Conservation (phyloP, 2,888 invertebrate species). For the Mesorhabditis belari region DNA sequence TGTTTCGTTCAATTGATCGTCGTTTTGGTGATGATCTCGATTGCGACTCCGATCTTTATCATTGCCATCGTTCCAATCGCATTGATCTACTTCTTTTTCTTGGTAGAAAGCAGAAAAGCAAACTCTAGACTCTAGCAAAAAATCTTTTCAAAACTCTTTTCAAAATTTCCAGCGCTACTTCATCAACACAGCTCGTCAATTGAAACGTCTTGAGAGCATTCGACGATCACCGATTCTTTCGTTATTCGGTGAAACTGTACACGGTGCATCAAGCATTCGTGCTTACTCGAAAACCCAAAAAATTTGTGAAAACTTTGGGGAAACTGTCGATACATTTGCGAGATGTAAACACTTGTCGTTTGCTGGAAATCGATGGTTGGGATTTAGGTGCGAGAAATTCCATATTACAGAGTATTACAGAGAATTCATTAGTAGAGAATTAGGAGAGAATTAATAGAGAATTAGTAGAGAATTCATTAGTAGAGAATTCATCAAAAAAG, state of each 20-base stretch:
- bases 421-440: background rate
- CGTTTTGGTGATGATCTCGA: slow-evolving; percentile 22
- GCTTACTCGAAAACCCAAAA: slow-evolving; percentile 34
- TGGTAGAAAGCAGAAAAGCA: slow-evolving; percentile 14
- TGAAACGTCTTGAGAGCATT: slow-evolving; percentile 85
- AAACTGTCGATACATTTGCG: slow-evolving; percentile 15
- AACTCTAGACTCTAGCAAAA: background rate
- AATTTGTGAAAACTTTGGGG: slow-evolving; percentile 2
- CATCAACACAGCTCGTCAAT: slow-evolving; percentile 81
- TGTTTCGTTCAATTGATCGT: slow-evolving; percentile 8
- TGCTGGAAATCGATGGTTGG: slow-evolving; percentile 67
- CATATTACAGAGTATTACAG: too few relatives aligned
- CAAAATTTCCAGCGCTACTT: slow-evolving; percentile 70
- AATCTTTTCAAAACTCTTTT: background rate
- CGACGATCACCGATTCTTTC: slow-evolving; percentile 92
- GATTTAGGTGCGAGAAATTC: too few relatives aligned
- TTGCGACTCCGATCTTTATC: slow-evolving; percentile 31
- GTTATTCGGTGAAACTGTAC: slow-evolving; percentile 88
- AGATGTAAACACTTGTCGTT: slow-evolving; percentile 33
- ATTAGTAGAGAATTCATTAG: background rate
- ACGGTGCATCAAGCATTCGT: slow-evolving; percentile 56
- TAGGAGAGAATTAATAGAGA: background rate
- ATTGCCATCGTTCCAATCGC: slow-evolving; percentile 28
- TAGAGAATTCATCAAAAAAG: background rate
- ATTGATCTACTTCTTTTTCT: slow-evolving; percentile 28